Conservation (phyloP, 2,888 invertebrate genomes). For the Odontomyia ornata region DNA sequence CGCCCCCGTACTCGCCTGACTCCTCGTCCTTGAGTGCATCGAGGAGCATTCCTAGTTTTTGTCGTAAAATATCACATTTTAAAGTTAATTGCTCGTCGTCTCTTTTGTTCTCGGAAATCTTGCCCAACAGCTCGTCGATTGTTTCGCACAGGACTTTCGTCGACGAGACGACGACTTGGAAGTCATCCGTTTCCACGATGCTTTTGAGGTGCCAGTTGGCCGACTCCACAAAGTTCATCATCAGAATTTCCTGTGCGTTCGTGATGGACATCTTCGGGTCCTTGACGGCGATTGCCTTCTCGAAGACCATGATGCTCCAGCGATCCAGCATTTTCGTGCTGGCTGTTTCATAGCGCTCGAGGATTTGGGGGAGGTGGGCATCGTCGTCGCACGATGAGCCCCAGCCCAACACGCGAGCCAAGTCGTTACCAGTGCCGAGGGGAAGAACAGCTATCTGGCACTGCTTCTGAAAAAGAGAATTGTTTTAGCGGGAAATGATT, state of each 20-base stretch:
- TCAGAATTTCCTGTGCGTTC: slow-evolving; percentile 65
- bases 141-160: slow-evolving; percentile 82
- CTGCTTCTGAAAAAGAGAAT: slow-evolving; percentile 71
- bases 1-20: slow-evolving; percentile 61
- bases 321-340: slow-evolving; percentile 97
- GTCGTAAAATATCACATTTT: slow-evolving; percentile 76
- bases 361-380: slow-evolving; percentile 86
- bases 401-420: slow-evolving; percentile 95
- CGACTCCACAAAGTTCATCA: slow-evolving; percentile 78
- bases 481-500: not conserved
- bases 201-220: slow-evolving; percentile 83
- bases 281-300: slow-evolving; percentile 73
- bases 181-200: slow-evolving; percentile 84
- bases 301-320: slow-evolving; percentile 96
- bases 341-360: slow-evolving; percentile 96
- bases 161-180: slow-evolving; percentile 75
- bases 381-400: slow-evolving; percentile 96
- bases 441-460: slow-evolving; percentile 96
- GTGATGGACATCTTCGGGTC: slow-evolving; percentile 67
- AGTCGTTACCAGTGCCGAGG: slow-evolving; percentile 94
- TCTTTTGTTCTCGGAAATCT: slow-evolving; percentile 69
- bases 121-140: slow-evolving; percentile 77
- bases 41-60: slow-evolving; percentile 78
- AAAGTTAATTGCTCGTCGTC: slow-evolving; percentile 71
- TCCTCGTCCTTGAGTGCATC: slow-evolving; percentile 78